A percentile compares a stretch with the other conserved stretches of the same genome.
Evolutionary conservation across 2,113 vertebrate species (phyloP).

Genomic region (Kobus ellipsiprymnus): DNA sequence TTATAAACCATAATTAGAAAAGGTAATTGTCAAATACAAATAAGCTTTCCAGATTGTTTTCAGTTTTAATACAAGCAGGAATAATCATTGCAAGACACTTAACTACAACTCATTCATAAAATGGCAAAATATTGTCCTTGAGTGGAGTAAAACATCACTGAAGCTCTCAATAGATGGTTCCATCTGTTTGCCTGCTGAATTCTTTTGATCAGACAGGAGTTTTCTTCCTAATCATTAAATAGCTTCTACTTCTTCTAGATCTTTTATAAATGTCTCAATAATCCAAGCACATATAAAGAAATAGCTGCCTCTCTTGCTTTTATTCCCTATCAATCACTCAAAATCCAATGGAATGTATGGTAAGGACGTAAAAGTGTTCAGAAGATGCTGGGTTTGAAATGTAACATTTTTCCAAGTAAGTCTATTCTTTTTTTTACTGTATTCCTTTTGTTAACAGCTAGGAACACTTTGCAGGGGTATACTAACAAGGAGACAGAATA

Average conservation of each 20-base stretch:
- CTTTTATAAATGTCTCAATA: slow-evolving; percentile 75
- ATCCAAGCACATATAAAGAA: slow-evolving; percentile 72
- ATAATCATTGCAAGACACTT: slow-evolving; percentile 51
- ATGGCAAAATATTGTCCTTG: slow-evolving; percentile 58
- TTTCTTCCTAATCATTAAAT: slow-evolving; percentile 73
- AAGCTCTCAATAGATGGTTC: slow-evolving; percentile 59
- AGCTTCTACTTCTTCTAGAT: slow-evolving; percentile 77
- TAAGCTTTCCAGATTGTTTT: neutral
- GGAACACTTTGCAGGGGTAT: slow-evolving; percentile 2
- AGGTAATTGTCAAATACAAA: slow-evolving; percentile 20
- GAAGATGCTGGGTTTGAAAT: slow-evolving; percentile 70
- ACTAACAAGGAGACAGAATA: neutral
- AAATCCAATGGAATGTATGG: slow-evolving; percentile 67
- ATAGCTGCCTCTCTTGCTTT: slow-evolving; percentile 71
- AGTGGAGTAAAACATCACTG: slow-evolving; percentile 63
- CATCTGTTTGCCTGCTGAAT: slow-evolving; percentile 69
- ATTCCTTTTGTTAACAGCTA: slow-evolving; percentile 17
- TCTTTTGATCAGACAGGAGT: slow-evolving; percentile 64
- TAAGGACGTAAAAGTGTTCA: slow-evolving; percentile 69
- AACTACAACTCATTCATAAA: slow-evolving; percentile 33
- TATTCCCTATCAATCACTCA: slow-evolving; percentile 71
- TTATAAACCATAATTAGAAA: slow-evolving; percentile 43
- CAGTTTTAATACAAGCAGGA: slow-evolving; percentile 56
- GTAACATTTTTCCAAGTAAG: slow-evolving; percentile 59
- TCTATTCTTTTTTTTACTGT: slow-evolving; percentile 57